These are phyloP conservation scores for Agrenia bidenticulata DNA, from an alignment of 2,888 invertebrate genomes.

Conservation along the genomic window DNA sequence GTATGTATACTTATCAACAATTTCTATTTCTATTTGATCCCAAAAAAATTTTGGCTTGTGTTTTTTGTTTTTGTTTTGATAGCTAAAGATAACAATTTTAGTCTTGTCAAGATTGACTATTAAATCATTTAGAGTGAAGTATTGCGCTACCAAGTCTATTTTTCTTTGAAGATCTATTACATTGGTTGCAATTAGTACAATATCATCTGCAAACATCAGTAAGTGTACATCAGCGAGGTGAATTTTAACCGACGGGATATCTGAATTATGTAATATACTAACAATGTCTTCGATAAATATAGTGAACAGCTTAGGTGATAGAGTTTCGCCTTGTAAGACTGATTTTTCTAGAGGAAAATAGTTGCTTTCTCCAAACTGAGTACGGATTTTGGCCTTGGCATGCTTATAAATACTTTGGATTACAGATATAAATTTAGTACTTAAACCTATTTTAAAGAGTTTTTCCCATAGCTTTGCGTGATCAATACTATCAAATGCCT, in stretches of 20 bases:
- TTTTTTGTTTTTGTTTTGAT: not conserved
- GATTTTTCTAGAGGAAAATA: not conserved
- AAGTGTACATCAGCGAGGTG: not conserved
- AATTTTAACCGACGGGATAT: not conserved
- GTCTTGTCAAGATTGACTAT: constrained; percentile 18
- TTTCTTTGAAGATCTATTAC: constrained; percentile 20
- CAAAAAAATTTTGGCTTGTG: constrained; percentile 5
- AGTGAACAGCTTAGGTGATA: constrained; percentile 15
- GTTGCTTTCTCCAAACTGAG: constrained; percentile 8
- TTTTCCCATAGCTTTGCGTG: constrained; percentile 25
- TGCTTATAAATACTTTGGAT: constrained; percentile 11
- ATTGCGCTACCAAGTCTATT: not conserved
- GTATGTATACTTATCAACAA: constrained; percentile 9
- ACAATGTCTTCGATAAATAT: constrained; percentile 23
- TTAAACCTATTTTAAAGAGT: constrained; percentile 16
- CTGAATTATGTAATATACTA: not conserved
- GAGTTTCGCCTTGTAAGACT: constrained; percentile 21
- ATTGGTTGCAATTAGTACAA: constrained; percentile 14
- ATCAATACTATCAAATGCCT: constrained; percentile 21
- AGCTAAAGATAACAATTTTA: constrained; percentile 16
- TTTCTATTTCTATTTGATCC: constrained; percentile 10
- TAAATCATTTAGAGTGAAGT: not conserved
- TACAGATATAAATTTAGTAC: constrained; percentile 20
- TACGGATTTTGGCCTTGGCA: constrained; percentile 17
- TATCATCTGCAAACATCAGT: constrained; percentile 23